phyloP scores from a whole-genome alignment of 2,113 vertebrate species.

The Nestor notabilis region DNA sequence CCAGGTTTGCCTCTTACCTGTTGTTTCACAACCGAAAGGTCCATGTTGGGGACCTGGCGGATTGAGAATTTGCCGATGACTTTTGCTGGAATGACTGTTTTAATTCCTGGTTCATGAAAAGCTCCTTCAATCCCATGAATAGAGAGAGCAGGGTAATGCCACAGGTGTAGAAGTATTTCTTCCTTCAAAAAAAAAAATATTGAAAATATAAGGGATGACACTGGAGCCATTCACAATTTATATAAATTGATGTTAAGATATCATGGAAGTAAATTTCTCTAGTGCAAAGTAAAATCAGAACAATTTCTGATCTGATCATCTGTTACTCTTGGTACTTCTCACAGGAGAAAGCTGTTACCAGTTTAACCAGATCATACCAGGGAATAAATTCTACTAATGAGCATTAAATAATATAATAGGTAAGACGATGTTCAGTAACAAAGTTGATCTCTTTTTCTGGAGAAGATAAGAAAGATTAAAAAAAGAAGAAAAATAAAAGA shows the following conservation, averaged over 20 bases:
- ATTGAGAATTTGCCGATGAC: constrained; percentile 93
- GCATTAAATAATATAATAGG: neutral
- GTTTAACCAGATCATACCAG: neutral
- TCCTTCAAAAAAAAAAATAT: constrained; percentile 74
- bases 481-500: neutral
- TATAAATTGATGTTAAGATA: neutral
- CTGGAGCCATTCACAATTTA: neutral
- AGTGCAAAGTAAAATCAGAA: neutral
- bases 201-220: neutral
- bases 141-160: constrained; percentile 88
- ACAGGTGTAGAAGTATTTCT: constrained; percentile 86
- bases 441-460: neutral
- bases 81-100: constrained; percentile 91
- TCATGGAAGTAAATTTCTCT: neutral
- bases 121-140: constrained; percentile 92
- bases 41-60: constrained; percentile 88
- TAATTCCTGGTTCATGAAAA: constrained; percentile 83
- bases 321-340: neutral
- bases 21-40: constrained; percentile 77
- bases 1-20: constrained; percentile 77
- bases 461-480: neutral
- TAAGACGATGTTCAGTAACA: neutral
- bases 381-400: neutral
- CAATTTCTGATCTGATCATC: neutral
- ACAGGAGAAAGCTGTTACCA: neutral